Evolutionary conservation across 2,888 invertebrate species (phyloP).

Genomic region (Aleiodes testaceus): DNA sequence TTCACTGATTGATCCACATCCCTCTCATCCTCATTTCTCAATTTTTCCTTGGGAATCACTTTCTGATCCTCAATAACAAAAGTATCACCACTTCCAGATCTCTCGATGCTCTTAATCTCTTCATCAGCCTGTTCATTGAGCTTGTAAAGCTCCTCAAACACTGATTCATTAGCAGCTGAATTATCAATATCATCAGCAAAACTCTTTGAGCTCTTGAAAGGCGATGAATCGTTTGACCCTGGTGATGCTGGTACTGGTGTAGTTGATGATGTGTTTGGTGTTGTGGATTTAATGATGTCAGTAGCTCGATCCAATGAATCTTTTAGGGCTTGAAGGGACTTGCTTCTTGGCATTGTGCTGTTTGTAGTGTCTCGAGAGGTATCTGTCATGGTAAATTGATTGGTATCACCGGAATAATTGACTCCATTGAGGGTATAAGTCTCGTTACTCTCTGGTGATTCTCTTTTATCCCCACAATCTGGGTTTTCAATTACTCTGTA

Average conservation of each 20-base stretch:
- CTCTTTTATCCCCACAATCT: background rate
- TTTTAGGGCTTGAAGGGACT: constrained; percentile 57
- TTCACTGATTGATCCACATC: constrained; percentile 13
- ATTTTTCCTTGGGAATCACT: background rate
- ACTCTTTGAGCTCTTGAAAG: constrained; percentile 43
- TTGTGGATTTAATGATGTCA: constrained; percentile 56
- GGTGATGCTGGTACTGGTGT: constrained; percentile 38
- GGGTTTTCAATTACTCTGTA: constrained; percentile 15
- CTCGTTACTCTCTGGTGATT: constrained; percentile 48
- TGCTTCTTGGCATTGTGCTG: constrained; percentile 41
- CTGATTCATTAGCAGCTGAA: constrained; percentile 42
- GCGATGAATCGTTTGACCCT: constrained; percentile 39
- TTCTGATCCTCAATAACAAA: constrained; percentile 38
- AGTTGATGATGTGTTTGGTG: constrained; percentile 43
- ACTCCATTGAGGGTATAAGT: constrained; percentile 49
- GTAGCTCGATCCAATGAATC: constrained; percentile 64
- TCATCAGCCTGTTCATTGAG: constrained; percentile 47
- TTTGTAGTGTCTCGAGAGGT: background rate
- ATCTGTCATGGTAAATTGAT: constrained; percentile 18
- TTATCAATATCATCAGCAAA: constrained; percentile 43
- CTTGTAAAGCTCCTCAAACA: constrained; percentile 56
- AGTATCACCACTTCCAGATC: constrained; percentile 33
- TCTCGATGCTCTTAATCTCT: constrained; percentile 57
- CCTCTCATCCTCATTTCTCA: background rate
- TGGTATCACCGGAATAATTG: constrained; percentile 14